Base-by-base conservation (phyloP, 30 jellyfish, hydroid and myxozoan genomes). In the Chironex yamaguchii region DNA sequence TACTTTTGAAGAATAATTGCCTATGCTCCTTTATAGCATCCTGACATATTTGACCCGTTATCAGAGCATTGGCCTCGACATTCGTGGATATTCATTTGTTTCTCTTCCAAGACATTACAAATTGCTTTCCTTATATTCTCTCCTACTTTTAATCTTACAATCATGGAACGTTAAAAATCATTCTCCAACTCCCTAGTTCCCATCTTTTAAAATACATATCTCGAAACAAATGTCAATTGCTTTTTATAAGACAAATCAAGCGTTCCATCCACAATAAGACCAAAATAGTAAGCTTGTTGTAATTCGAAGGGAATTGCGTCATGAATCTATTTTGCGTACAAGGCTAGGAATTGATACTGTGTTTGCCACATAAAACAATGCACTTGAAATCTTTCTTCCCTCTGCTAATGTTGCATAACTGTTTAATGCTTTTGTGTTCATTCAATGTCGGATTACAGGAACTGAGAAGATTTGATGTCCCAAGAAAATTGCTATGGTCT, bases 41-140 rank as follows among this genome's bases (percentile, higher is more conserved):
- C 69, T 20, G 69, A 52, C 69, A 52, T 52, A 52, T 52, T 52
- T 31, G 69, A 52, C 22, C 69, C 69, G 25, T 52, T 52, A 31
- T 52, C 11, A 52, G 22, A 52, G 25, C 69, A 28, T 52, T 52
- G 69, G 25, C 11, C 69, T 1, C 69, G 11, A 11, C 69, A 52
- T 28, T 52, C 30, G 30, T 20, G 22, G 22, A 52, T 20, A 52
- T 52, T 31, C 30, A 52, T 52, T 20, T 52, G 22, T 31, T 31
- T 52, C 25, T 52, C 69, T 52, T 52, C 30, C 25, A 52, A 31
- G 25, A 1, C n/a, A n/a, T n/a, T n/a, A n/a, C n/a, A n/a, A n/a
- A n/a, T n/a, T n/a, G n/a, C n/a, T n/a, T 52, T 52, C 25, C 11
- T 11, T 2, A 2, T 20, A 52, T 52, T 52, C 69, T 1, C 25